Conservation (phyloP, 2,888 invertebrate species). For the Hedychridium roseum region DNA sequence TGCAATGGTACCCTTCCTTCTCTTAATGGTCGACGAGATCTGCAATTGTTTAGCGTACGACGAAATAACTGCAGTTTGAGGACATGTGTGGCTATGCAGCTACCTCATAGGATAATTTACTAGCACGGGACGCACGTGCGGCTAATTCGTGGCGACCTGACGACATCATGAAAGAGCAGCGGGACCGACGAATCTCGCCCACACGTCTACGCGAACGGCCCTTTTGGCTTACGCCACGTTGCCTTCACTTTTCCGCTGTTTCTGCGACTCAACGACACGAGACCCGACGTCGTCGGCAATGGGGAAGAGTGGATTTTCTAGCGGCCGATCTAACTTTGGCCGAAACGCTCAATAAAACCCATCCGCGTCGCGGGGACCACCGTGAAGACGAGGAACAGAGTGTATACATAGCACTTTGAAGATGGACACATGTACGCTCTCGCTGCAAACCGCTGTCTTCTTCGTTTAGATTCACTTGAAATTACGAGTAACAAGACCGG, state of each 20-base stretch:
- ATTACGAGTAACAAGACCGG: no score
- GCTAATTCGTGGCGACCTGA: conserved; percentile 27
- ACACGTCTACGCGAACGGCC: no score
- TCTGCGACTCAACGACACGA: neutral
- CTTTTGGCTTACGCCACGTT: conserved; percentile 10
- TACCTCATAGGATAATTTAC: conserved; percentile 28
- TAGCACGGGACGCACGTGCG: conserved; percentile 27
- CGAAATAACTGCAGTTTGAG: neutral
- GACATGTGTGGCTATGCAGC: conserved; percentile 13
- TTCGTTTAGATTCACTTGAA: no score
- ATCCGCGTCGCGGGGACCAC: conserved; percentile 7
- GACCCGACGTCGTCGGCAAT: neutral
- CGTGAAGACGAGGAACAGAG: conserved; percentile 9
- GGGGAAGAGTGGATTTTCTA: conserved; percentile 1
- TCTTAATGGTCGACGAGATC: no score
- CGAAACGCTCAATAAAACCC: conserved; percentile 16
- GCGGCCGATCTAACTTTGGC: conserved; percentile 5
- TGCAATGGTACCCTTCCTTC: no score
- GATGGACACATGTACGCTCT: no score
- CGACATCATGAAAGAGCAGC: conserved; percentile 12
- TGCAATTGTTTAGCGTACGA: no score
- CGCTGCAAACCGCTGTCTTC: no score
- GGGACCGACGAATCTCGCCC: no score
- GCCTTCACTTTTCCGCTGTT: conserved; percentile 24
- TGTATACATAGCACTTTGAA: conserved; percentile 17